Evolutionary conservation across 2,888 invertebrate species (phyloP).

Genomic region (Drosophila niveifrons): DNA sequence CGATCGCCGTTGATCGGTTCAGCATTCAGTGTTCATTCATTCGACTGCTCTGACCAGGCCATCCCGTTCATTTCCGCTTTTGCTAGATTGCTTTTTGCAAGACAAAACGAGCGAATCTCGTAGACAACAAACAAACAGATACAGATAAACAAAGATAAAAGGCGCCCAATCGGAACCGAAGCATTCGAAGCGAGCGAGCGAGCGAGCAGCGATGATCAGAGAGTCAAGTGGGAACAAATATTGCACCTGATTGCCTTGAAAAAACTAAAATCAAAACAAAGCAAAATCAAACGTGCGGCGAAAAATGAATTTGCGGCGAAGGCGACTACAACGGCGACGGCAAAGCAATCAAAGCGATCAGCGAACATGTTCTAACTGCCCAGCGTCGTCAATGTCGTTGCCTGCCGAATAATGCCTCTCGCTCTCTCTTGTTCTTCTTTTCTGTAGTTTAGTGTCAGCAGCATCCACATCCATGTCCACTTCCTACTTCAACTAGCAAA

Average conservation of each 20-base stretch:
- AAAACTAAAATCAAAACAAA: conserved; percentile 72
- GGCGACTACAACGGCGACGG: conserved; percentile 33
- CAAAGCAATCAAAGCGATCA: conserved; percentile 62
- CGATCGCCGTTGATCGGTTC: conserved; percentile 30
- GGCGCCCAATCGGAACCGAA: conserved; percentile 75
- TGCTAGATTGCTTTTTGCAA: conserved; percentile 56
- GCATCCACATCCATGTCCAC: conserved; percentile 16
- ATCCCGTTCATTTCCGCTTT: conserved; percentile 76
- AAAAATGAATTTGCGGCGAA: conserved; percentile 57
- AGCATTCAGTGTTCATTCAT: not conserved
- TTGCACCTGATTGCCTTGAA: conserved; percentile 81
- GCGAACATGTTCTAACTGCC: conserved; percentile 76
- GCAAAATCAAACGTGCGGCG: conserved; percentile 64
- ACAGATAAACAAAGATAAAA: conserved; percentile 53
- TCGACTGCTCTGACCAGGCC: conserved; percentile 14
- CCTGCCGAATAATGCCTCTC: conserved; percentile 35
- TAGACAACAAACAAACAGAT: conserved; percentile 22
- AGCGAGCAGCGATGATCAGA: conserved; percentile 36
- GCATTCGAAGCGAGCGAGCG: conserved; percentile 1
- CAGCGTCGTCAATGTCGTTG: conserved; percentile 38
- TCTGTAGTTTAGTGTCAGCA: conserved; percentile 29
- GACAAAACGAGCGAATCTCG: conserved; percentile 32
- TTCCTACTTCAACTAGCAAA: conserved; percentile 57
- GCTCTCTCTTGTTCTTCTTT: conserved; percentile 13
- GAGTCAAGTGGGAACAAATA: conserved; percentile 51